A percentile compares a stretch with the other conserved stretches of the same genome.
Evolutionary conservation across 2,888 invertebrate species (phyloP).

Genomic region (Aphrophora alni): DNA sequence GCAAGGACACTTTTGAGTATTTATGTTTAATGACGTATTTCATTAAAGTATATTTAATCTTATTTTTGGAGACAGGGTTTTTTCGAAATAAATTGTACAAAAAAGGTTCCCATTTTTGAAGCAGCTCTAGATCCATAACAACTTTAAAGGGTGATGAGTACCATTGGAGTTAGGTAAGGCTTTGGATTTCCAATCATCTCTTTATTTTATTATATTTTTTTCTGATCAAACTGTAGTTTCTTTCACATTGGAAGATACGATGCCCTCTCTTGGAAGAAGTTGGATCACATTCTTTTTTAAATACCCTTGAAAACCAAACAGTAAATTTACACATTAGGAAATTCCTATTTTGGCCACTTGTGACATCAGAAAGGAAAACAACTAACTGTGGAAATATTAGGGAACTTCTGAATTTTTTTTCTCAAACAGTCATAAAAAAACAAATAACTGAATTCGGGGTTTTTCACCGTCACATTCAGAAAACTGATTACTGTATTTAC

Average conservation of each 20-base stretch:
- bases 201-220: not conserved
- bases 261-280: not conserved
- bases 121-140: slow-evolving; percentile 12
- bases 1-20: not conserved
- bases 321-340: not conserved
- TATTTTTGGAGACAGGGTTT: not conserved
- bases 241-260: not conserved
- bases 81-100: not conserved
- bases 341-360: too few species aligned
- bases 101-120: slow-evolving; percentile 11
- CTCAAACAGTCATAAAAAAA: not conserved
- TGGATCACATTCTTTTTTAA: not conserved
- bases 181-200: not conserved
- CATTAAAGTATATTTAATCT: not conserved
- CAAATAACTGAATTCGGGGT: not conserved
- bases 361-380: not conserved
- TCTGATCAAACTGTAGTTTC: not conserved
- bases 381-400: not conserved
- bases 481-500: not conserved
- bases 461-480: slow-evolving; percentile 12
- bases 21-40: slow-evolving; percentile 4
- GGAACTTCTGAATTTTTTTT: not conserved
- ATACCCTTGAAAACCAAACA: not conserved
- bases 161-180: not conserved
- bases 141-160: slow-evolving; percentile 10